phyloP scores from a whole-genome alignment of 2,888 invertebrate genomes.

The Drepana falcataria region DNA sequence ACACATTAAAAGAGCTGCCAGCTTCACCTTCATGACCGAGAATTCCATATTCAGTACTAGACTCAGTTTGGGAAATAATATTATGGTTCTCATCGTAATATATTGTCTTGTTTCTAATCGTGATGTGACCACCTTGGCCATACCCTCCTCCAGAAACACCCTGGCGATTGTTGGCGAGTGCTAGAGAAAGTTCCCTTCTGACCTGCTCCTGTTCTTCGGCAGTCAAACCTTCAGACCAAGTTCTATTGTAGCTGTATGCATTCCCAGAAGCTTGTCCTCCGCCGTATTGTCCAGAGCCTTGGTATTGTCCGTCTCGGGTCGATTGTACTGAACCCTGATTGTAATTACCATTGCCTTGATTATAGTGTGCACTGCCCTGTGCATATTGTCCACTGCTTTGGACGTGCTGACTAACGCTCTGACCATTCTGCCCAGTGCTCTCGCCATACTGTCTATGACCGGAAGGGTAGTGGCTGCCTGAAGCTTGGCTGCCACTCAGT shows the following conservation, averaged over 20 bases:
- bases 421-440: neutral
- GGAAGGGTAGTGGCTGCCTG: neutral
- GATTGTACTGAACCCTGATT: too few species aligned
- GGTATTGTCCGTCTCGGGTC: conserved; percentile 11
- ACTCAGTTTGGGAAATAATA: conserved; percentile 68
- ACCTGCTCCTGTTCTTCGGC: conserved; percentile 53
- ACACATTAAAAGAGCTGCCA: conserved; percentile 67
- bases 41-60: conserved; percentile 70
- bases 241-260: conserved; percentile 39
- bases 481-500: conserved; percentile 15
- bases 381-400: neutral
- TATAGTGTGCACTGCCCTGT: neutral
- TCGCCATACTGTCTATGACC: neutral
- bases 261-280: conserved; percentile 25
- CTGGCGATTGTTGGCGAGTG: conserved; percentile 20
- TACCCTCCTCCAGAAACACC: conserved; percentile 26
- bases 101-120: conserved; percentile 50
- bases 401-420: neutral
- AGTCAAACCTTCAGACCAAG: conserved; percentile 46
- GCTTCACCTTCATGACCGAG: conserved; percentile 67
- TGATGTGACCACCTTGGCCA: conserved; percentile 38
- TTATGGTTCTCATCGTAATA: conserved; percentile 63
- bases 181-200: conserved; percentile 33
- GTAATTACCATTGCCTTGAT: neutral
- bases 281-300: conserved; percentile 25